Base-by-base conservation (phyloP, 1,140 invertebrate species). In the Xylocopa sonorina region DNA sequence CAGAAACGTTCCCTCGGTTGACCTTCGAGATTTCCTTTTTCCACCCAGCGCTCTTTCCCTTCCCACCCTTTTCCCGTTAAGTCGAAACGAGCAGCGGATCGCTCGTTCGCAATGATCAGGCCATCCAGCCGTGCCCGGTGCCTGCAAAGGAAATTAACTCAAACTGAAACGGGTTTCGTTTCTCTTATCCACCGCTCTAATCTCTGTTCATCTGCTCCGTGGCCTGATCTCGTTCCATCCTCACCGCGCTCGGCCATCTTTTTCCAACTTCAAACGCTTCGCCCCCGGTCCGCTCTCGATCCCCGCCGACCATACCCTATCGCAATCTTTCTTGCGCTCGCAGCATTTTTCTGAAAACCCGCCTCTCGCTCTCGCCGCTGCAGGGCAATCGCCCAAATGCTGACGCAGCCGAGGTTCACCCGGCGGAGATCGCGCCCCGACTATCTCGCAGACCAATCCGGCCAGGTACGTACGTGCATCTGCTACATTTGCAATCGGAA, bases 401-500 rank as follows among this genome's bases (percentile, higher is more conserved):
- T 88, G 88, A 88, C 85, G 78, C 75, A 81, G 88, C 83, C 41
- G 34, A 67, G 74, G 68, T 57, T 81, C 80, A 68, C 53, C 62
- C 71, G 72, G 18, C 57, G 68, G 64, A 78, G 83, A 81, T 85
- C 79, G 74, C 66, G n/a, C n/a, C n/a, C 72, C 64, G 53, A 53
- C 69, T 74, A 75, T 75, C 69, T 32, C 66, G 74, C 51, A 73
- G 18, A 58, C 43, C 53, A 51, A 78, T 50, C 75, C 69, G 5
- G 7, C 50, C 81, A 84, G 67, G 58, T 83, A 85, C 75, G 69
- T 80, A 77, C 58, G 64, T 80, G 78, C 83, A 82, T 88, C 86
- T 88, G 82, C 75, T 88, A 85, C 86, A 88, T 85, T 89, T 88
- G 86, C 86, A 87, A 89, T 88, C 63, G 84, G 79, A 81, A 88